Evolutionary conservation across 2,113 vertebrate genomes (phyloP), one percentile per base, ranked within the genome.

Genomic region (Phrynosoma platyrhinos): DNA sequence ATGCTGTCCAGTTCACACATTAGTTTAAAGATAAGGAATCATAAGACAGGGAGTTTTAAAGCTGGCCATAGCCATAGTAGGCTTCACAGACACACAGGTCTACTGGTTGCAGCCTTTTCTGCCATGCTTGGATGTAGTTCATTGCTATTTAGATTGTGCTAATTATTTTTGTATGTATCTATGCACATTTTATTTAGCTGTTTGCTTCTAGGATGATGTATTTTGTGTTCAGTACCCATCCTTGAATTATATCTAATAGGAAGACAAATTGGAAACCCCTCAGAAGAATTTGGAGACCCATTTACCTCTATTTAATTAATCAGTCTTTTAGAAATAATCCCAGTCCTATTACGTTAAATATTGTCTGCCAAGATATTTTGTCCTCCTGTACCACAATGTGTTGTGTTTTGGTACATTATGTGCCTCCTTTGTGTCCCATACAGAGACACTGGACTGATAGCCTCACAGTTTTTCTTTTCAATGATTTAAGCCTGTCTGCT

Each of bases 401-500:
- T 25, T 84, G 12, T 78, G 32, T 87, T 62, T 66, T 89, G n/a
- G 40, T 42, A 0, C 18, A 68, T 36, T 76, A 66, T 66, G 47
- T 81, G 68, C 69, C 27, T 79, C 74, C 71, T 85, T 5, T 0
- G 66, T 80, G 78, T 86, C 80, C 84, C 90, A 30, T 62, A 32
- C 75, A 68, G 10, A 0, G 0, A 30, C 55, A 55, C 0, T 82
- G 78, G 62, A 40, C 1, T 62, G 82, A 75, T 1, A 20, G 76
- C 84, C 69, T 84, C 84, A 16, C 79, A 69, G 0, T 16, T 0
- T 64, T 66, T 25, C 86, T 27, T 58, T 30, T 23, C 71, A 88
- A 82, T 18, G 87, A 91, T 75, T 68, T 78, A 79, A 52, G 88
- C 71, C 83, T 13, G 40, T 79, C 90, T 87, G 27, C 82, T 81